phyloP scores from a whole-genome alignment of 30 jellyfish, hydroid and myxozoan genomes.

The Pelagia noctiluca region DNA sequence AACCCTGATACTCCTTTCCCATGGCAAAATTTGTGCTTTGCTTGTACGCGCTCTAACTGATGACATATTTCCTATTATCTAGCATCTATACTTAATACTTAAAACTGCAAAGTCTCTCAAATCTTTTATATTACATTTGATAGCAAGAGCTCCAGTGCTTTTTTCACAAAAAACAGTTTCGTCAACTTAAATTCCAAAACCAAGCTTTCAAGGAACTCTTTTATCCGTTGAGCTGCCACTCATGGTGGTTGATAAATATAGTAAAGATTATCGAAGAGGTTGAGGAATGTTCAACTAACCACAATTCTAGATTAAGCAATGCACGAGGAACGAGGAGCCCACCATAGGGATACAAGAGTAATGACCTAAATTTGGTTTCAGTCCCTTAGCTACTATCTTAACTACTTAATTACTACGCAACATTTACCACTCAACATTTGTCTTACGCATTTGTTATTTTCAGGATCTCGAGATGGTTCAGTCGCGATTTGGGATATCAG shows the following conservation, averaged over 20 bases:
- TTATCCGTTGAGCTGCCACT: background rate
- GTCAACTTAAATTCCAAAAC: no score
- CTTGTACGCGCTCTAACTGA: background rate
- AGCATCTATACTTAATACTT: background rate
- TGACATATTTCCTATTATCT: background rate
- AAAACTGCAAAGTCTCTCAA: background rate
- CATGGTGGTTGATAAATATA: no score
- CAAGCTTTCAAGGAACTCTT: background rate
- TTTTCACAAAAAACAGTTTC: no score
- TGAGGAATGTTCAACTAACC: no score
- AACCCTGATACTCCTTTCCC: background rate
- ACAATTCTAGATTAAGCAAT: no score
- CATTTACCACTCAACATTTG: background rate
- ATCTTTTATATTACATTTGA: background rate
- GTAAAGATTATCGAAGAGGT: no score
- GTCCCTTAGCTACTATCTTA: background rate
- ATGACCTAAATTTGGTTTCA: no score
- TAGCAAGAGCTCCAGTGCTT: background rate
- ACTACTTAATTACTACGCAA: background rate
- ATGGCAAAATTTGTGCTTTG: background rate
- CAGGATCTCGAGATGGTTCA: slow-evolving; percentile 97
- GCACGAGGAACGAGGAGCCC: no score
- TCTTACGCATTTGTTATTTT: background rate
- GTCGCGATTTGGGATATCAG: slow-evolving; percentile 84
- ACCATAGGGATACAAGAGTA: no score